Base-by-base conservation (phyloP, 1,140 invertebrate genomes). In the Subanguina moxae region DNA sequence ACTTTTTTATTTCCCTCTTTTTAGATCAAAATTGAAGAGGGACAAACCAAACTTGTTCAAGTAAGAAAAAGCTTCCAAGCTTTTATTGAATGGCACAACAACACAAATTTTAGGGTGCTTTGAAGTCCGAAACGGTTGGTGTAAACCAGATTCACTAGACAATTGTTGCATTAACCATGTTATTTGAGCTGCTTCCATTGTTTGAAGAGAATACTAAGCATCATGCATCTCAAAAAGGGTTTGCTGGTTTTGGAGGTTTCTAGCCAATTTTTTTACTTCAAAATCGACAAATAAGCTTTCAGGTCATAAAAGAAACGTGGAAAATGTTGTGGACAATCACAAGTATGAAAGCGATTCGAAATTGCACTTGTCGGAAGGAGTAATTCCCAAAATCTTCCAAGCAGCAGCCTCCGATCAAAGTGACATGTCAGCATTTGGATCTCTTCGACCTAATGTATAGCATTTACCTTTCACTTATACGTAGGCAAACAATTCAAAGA, bases 191-290 rank as follows among this genome's bases (percentile, higher is more conserved):
- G 13, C 27, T 78, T 1, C 67, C 75, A n/a, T 58, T 76, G 17
- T 76, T 78, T 38, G 68, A 63, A 42, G 67, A 78, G 5, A 48
- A 48, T 27, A 72, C 27, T 21, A 63, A 69, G 28, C 38, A 45
- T 11, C 23, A 43, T 13, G 67, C 76, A 17, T 72, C 75, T n/a
- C 76, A 74, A 52, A 77, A 76, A 63, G 75, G 76, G 23, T 32
- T 67, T 19, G 32, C 43, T 13, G 58, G 70, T 43, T 76, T 76
- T 46, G 75, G 75, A 11, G 64, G 48, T 52, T 21, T 8, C n/a
- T 3, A 38, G 3, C 32, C 32, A 38, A 38, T 38, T 38, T 11
- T 38, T 38, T 38, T 5, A 38, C 11, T 11, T 38, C 32, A 38
- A 38, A 38, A 38, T 11, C n/a, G n/a, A n/a, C n/a, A n/a, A 38